Percentiles rank a stretch among this genome's conserved stretches.
phyloP scores from a whole-genome alignment of 2,888 invertebrate genomes.

The Habroteleia sp. region DNA sequence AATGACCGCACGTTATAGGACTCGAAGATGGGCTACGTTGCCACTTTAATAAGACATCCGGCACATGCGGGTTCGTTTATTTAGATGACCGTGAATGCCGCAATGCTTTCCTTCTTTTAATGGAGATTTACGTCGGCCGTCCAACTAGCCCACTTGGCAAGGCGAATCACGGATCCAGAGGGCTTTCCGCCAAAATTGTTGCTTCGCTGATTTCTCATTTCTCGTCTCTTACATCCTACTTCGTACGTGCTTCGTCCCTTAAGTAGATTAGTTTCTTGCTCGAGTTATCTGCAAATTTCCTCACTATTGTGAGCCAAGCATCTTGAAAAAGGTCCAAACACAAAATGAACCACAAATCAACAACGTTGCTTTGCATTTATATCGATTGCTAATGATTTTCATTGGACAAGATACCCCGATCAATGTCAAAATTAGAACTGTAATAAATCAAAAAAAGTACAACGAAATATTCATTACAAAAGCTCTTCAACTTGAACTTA shows the following conservation, averaged over 20 bases:
- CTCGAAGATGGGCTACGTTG: conserved; percentile 1
- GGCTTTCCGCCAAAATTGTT: conserved; percentile 62
- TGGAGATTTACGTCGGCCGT: conserved; percentile 52
- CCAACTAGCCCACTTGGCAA: conserved; percentile 50
- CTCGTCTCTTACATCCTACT: conserved; percentile 31
- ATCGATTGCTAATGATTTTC: too few species aligned
- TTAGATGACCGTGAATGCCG: conserved; percentile 44
- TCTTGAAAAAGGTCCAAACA: not conserved
- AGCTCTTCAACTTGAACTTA: too few species aligned
- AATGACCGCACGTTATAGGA: conserved; percentile 10
- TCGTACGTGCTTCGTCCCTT: conserved; percentile 43
- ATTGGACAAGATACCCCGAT: too few species aligned
- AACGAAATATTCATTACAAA: too few species aligned
- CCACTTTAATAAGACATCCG: conserved; percentile 44
- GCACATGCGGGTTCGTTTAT: conserved; percentile 29
- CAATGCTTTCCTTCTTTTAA: conserved; percentile 44
- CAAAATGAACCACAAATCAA: too few species aligned
- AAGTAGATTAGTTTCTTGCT: conserved; percentile 55
- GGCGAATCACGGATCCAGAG: conserved; percentile 33
- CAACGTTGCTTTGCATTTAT: too few species aligned
- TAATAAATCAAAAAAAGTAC: too few species aligned
- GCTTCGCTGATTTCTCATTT: conserved; percentile 60
- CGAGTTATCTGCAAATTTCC: conserved; percentile 31
- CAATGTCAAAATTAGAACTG: too few species aligned
- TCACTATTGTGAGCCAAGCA: conserved; percentile 1